Conservation (phyloP, 2,797 vertebrate genomes). For the Nannoperca australis region DNA sequence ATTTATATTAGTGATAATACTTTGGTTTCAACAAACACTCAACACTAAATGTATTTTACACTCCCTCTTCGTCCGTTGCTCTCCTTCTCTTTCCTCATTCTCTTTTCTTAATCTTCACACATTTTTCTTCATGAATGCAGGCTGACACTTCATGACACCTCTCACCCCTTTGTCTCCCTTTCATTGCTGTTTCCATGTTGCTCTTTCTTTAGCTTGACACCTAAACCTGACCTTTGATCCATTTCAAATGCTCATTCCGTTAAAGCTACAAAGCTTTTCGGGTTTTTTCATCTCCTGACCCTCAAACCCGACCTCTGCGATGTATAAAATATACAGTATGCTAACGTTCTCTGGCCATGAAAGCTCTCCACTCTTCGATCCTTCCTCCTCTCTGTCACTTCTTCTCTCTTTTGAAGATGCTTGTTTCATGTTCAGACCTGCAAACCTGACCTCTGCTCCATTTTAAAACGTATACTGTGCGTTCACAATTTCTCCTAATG, state of each 20-base stretch:
- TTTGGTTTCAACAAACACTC: not conserved
- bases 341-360: not conserved
- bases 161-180: not conserved
- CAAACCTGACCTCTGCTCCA: slow-evolving; percentile 19
- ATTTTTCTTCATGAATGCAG: not conserved
- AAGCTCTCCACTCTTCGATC: not conserved
- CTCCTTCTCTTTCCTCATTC: not conserved
- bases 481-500: not conserved
- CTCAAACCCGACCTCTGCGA: slow-evolving; percentile 3
- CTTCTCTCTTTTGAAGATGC: slow-evolving; percentile 7
- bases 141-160: not conserved
- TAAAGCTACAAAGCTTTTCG: not conserved
- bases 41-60: not conserved
- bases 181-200: not conserved
- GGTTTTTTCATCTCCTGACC: slow-evolving; percentile 23
- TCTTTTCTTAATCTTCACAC: not conserved
- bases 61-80: not conserved
- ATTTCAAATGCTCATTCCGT: not conserved
- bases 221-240: slow-evolving; percentile 13
- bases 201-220: slow-evolving; percentile 8
- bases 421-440: slow-evolving; percentile 10
- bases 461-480: not conserved
- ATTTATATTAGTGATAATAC: not conserved
- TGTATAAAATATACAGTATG: not conserved
- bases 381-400: not conserved